Evolutionary conservation across 2,888 invertebrate genomes (phyloP), one percentile per base, ranked within the genome.

Genomic region (Achlya flavicornis): DNA sequence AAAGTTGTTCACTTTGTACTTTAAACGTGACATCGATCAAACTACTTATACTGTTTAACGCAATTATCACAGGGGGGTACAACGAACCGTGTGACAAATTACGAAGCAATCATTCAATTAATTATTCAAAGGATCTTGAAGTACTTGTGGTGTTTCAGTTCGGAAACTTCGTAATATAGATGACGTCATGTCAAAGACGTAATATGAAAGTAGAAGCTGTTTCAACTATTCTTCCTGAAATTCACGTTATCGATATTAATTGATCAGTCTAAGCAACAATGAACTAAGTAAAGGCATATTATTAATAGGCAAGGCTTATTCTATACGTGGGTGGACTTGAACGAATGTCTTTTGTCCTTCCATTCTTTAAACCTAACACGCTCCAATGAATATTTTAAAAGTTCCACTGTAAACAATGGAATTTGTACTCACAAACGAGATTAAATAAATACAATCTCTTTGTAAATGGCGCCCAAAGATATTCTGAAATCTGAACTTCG

Each of bases 301-400:
- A 43, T 41, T 26, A 43, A 41, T 14, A 41, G 19, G 43, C 26
- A 41, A 33, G 41, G 2, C 4, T 41, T 12, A 41, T 41, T 41
- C 60, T 16, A 19, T 38, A 10, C 14, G 41, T 19, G 14, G 26
- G 6, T 41, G 60, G 41, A 3, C 16, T 35, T 58, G 16, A 58
- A 58, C 38, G 38, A 58, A 58, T 19, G 38, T 60, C 60, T 41
- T 41, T 60, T 19, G 60, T 41, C 16, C 38, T 35, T 35, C 12
- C 43, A 16, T 41, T 19, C 26, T 43, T 53, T 59, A 64, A 61
- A 66, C 43, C 64, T 57, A 58, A 64, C 64, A 61, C 46, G 59
- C 59, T 63, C 61, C 62, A 68, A 70, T 72, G 67, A 74, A 74
- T 74, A 74, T 67, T 72, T 72, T 32, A 74, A 67, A 60, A 60